Conservation (phyloP, 2,888 invertebrate genomes). For the Rotaria socialis region DNA sequence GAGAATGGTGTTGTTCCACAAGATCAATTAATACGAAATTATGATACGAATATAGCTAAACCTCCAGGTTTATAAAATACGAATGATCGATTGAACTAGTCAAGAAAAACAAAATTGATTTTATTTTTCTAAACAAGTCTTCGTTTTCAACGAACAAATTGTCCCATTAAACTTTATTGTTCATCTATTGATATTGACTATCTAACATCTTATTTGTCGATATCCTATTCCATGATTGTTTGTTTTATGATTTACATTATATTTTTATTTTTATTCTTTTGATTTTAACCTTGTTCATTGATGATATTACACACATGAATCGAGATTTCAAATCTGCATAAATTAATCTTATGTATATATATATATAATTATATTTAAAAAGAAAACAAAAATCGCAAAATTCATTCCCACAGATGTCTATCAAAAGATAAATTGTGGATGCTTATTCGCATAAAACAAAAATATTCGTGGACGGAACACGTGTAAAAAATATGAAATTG, state of each 20-base stretch:
- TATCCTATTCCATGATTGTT: not conserved
- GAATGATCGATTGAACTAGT: too few relatives aligned
- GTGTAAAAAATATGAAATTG: too few relatives aligned
- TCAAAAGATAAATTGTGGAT: not conserved
- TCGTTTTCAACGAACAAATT: not conserved
- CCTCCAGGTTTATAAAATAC: constrained; percentile 37
- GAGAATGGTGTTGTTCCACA: constrained; percentile 79
- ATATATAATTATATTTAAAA: too few relatives aligned
- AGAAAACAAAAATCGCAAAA: not conserved
- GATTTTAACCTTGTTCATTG: not conserved
- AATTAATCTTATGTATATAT: too few relatives aligned
- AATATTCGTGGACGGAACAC: not conserved
- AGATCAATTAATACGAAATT: constrained; percentile 43
- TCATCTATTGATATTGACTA: too few relatives aligned
- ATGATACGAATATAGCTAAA: constrained; percentile 44
- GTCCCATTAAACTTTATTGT: not conserved
- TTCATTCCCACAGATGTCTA: not conserved
- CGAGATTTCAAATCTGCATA: not conserved
- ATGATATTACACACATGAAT: not conserved
- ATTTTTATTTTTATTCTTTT: not conserved
- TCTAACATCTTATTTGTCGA: too few relatives aligned
- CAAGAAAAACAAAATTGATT: too few relatives aligned
- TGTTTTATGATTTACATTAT: not conserved
- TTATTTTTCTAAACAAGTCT: too few relatives aligned
- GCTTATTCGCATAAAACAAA: too few relatives aligned